These are phyloP conservation scores for Gambelia wislizenii DNA, from an alignment of 2,797 vertebrate genomes.

Conservation along the genomic window DNA sequence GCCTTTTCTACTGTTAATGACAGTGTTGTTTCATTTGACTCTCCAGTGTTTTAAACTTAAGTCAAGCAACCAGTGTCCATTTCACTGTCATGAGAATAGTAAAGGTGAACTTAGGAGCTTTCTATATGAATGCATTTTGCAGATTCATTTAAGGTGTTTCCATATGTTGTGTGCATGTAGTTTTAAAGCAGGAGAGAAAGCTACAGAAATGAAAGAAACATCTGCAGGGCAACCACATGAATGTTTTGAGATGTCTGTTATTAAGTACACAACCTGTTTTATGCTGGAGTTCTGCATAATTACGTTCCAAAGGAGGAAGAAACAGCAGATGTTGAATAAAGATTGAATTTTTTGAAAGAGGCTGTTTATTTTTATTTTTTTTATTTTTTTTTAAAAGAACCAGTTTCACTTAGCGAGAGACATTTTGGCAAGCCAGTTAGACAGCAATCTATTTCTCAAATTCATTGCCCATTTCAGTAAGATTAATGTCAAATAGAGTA, in stretches of 20 bases:
- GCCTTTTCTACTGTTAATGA: conserved; percentile 5
- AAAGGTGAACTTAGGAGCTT: conserved; percentile 26
- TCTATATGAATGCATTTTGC: conserved; percentile 33
- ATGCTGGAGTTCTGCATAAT: conserved; percentile 66
- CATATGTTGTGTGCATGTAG: conserved; percentile 52
- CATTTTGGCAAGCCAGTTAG: conserved; percentile 66
- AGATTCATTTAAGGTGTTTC: conserved; percentile 66
- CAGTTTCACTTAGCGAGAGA: conserved; percentile 55
- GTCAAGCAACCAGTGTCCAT: conserved; percentile 17
- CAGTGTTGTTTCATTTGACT: neutral
- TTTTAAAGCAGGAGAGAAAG: conserved; percentile 59
- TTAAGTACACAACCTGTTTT: conserved; percentile 74
- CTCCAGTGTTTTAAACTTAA: conserved; percentile 26
- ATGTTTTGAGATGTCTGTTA: conserved; percentile 67
- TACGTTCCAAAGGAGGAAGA: conserved; percentile 57
- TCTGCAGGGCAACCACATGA: conserved; percentile 63
- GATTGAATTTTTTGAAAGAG: conserved; percentile 69
- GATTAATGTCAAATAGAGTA: conserved; percentile 71
- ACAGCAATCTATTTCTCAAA: conserved; percentile 68
- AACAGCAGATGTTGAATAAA: conserved; percentile 75
- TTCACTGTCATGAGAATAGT: conserved; percentile 15
- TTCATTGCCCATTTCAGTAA: conserved; percentile 72
- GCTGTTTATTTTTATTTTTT: conserved; percentile 32
- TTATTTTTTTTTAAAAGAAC: neutral
- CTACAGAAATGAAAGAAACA: conserved; percentile 63